Evolutionary conservation across 37 sponge, comb jelly and placozoan species (phyloP).

Genomic region (Cladorhizidae sp.): DNA sequence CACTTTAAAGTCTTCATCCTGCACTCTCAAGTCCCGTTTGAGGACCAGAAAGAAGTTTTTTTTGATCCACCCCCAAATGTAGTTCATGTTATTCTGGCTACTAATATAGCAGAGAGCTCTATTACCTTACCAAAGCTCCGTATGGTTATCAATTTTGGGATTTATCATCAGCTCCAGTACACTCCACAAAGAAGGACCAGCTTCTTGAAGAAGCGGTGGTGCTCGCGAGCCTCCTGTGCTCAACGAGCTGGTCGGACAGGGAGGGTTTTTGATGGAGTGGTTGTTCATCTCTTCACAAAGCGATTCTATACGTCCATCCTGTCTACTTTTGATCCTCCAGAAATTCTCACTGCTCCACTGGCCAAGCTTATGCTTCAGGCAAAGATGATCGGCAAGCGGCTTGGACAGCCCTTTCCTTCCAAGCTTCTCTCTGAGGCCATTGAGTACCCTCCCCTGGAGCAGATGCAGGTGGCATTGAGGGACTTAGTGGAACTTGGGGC

Average conservation of each 20-base stretch:
- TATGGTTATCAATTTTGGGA: conserved; percentile 79
- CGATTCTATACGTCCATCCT: conserved; percentile 37
- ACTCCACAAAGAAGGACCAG: conserved; percentile 32
- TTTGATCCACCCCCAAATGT: conserved; percentile 29
- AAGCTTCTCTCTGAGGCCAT: conserved; percentile 46
- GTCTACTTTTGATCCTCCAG: conserved; percentile 53
- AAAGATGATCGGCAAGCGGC: conserved; percentile 27
- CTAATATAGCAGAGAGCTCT: conserved; percentile 82
- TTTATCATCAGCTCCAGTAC: conserved; percentile 44
- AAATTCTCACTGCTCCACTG: conserved; percentile 56
- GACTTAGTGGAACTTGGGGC: conserved; percentile 63
- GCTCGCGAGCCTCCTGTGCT: conserved; percentile 67
- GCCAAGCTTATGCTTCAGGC: conserved; percentile 67
- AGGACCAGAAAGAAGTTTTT: conserved; percentile 67
- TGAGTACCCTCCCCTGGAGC: conserved; percentile 51
- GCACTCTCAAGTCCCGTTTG: conserved; percentile 76
- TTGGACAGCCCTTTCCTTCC: conserved; percentile 35
- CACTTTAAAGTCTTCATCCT: conserved; percentile 55
- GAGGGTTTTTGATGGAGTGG: conserved; percentile 59
- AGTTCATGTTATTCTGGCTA: conserved; percentile 68
- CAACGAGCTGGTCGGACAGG: conserved; percentile 80
- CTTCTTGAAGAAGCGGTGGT: conserved; percentile 59
- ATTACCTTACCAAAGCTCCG: conserved; percentile 70
- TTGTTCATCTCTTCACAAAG: conserved; percentile 59
- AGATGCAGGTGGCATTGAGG: conserved; percentile 56